Base-by-base conservation (phyloP, 2,797 vertebrate genomes). In the Anomalospiza imberbis region DNA sequence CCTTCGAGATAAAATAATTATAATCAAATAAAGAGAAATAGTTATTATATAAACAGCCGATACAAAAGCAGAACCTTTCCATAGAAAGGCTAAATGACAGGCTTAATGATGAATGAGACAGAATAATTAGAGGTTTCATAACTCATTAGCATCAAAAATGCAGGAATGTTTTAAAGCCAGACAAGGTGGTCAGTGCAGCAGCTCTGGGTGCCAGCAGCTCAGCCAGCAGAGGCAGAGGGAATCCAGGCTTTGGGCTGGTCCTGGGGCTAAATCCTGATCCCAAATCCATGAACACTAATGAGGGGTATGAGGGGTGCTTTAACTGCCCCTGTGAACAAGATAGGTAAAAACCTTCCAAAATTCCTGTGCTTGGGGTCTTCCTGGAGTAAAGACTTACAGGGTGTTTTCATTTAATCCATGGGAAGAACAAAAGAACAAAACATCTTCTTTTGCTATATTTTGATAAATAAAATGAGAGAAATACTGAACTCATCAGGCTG, bases 111-210 rank as follows among this genome's bases (percentile, higher is more conserved):
- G 86, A 94, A 53, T 14, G 38, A 85, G 83, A 36, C 9, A 53
- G 45, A 62, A 63, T 94, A 92, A 94, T 93, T 88, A 85, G 81
- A 63, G 84, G 62, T 70, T 91, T 90, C 80, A 53, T 82, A 84
- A 87, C 51, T 93, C 86, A 92, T 94, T 82, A 94, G 34, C 83
- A 76, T 92, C 83, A 53, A 71, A 61, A 89, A 44, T 6, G 36
- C 60, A 20, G 19, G 54, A 44, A 12, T 1, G 25, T 26, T 91
- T 53, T 47, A 38, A 34, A 58, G 58, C 11, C 36, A 28, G 53
- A 40, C 7, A 5, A 47, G 54, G 10, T 2, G 75, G 76, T 24
- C 61, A 62, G 57, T 2, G 14, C 10, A 45, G 57, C 48, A 6
- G 77, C 7, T 20, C 18, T 76, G 14, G 45, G 82, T 12, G 40